Percentiles rank a stretch among this genome's conserved stretches.
Conservation (phyloP, 2,888 invertebrate species). For the Drosophila atripex region DNA sequence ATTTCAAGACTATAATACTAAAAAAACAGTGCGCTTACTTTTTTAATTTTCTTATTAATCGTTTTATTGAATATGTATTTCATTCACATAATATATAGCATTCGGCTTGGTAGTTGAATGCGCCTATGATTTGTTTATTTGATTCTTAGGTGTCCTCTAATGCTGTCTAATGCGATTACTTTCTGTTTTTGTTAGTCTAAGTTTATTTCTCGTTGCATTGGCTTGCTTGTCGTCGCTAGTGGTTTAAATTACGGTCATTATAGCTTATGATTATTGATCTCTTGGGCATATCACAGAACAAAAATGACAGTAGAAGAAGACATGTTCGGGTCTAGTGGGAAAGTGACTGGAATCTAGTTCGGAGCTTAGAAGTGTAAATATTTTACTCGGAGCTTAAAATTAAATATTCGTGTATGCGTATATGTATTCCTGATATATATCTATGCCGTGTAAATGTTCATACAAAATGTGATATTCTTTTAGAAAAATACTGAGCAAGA, state of each 20-base stretch:
- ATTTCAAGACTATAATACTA: too few species aligned
- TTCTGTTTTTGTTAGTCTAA: conserved; percentile 25
- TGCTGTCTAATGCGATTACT: conserved; percentile 62
- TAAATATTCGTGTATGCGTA: conserved; percentile 48
- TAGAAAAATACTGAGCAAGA: conserved; percentile 75
- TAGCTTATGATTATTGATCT: conserved; percentile 54
- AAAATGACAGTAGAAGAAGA: conserved; percentile 75
- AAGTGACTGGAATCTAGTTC: conserved; percentile 40
- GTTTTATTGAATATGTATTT: conserved; percentile 26
- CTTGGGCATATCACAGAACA: conserved; percentile 82
- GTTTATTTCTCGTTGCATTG: conserved; percentile 34
- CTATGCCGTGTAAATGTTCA: conserved; percentile 71
- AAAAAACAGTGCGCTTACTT: neutral
- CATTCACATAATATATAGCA: conserved; percentile 26
- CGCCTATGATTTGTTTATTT: conserved; percentile 39
- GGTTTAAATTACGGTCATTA: conserved; percentile 28
- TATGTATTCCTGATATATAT: conserved; percentile 48
- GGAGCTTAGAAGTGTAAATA: conserved; percentile 70
- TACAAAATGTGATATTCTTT: conserved; percentile 73
- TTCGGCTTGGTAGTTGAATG: conserved; percentile 15
- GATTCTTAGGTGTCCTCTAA: conserved; percentile 64
- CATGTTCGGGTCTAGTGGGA: conserved; percentile 33
- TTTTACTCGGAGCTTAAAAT: conserved; percentile 70
- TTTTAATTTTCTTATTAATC: neutral
- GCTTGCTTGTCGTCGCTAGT: conserved; percentile 22